Evolutionary conservation across 2,797 vertebrate species (phyloP).

Genomic region (Vipera ursinii): DNA sequence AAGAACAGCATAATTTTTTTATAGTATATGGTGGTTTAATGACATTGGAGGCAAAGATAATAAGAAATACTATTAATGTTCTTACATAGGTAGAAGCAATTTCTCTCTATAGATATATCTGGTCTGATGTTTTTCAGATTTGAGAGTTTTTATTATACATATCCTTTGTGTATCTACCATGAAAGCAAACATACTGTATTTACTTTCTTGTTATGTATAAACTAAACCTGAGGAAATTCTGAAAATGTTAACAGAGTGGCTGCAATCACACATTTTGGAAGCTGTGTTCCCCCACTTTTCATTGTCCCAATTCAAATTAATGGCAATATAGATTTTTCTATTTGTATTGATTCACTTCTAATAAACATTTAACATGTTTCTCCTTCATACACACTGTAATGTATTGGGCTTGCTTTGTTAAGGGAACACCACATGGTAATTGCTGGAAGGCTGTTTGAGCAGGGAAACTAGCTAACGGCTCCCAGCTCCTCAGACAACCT

Average conservation of each 20-base stretch:
- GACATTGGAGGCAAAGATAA: conserved; percentile 5
- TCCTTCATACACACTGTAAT: neutral
- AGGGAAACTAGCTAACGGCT: too few species aligned
- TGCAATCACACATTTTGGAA: neutral
- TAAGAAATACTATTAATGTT: conserved; percentile 7
- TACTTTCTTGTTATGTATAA: too few species aligned
- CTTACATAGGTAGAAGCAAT: conserved; percentile 31
- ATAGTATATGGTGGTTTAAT: conserved; percentile 39
- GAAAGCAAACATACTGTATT: neutral
- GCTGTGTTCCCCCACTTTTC: neutral
- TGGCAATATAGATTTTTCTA: neutral
- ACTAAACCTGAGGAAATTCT: neutral
- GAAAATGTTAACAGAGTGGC: neutral
- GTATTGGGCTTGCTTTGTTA: too few species aligned
- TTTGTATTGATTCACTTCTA: neutral
- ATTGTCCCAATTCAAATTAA: neutral
- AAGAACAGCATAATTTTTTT: neutral
- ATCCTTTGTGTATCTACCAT: neutral
- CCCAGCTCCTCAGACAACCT: too few species aligned
- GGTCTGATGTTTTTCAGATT: conserved; percentile 15
- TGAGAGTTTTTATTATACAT: conserved; percentile 6
- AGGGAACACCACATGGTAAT: too few species aligned
- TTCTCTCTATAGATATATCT: neutral
- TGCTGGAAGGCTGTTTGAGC: too few species aligned
- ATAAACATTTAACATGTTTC: too few species aligned